Conservation (phyloP, 2,113 vertebrate species). For the Esox niger region DNA sequence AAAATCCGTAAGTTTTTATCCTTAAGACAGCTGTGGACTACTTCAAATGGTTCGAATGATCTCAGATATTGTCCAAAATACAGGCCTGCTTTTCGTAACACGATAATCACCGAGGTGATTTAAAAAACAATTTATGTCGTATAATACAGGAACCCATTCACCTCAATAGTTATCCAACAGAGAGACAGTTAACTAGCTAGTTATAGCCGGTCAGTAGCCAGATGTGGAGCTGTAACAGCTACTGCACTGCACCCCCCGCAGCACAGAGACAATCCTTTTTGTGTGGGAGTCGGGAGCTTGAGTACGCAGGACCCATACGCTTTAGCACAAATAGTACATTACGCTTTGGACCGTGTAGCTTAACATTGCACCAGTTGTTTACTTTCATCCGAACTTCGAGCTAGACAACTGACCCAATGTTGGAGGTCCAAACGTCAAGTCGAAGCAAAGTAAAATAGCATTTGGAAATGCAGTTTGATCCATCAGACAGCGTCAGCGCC, state of each 20-base stretch:
- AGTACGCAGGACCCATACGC: constrained; percentile 75
- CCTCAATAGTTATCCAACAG: constrained; percentile 46
- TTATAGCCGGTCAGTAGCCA: constrained; percentile 56
- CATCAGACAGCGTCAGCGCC: constrained; percentile 64
- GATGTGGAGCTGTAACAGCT: constrained; percentile 64
- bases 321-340: constrained; percentile 63
- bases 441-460: constrained; percentile 71
- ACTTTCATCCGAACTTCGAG: constrained; percentile 67
- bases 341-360: constrained; percentile 54
- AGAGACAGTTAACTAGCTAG: constrained; percentile 35
- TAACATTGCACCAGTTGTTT: constrained; percentile 61
- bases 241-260: constrained; percentile 61
- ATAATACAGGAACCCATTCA: constrained; percentile 56
- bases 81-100: constrained; percentile 43
- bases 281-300: constrained; percentile 69
- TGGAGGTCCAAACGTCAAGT: constrained; percentile 57
- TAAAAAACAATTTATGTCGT: constrained; percentile 30
- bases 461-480: constrained; percentile 66
- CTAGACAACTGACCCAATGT: constrained; percentile 60
- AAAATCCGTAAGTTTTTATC: constrained; percentile 59
- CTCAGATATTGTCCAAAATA: constrained; percentile 49
- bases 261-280: constrained; percentile 60
- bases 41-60: constrained; percentile 48
- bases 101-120: constrained; percentile 50
- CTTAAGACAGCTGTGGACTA: constrained; percentile 53